These are phyloP conservation scores for Cuculus canorus DNA, from an alignment of 2,797 vertebrate species.

Conservation along the genomic window DNA sequence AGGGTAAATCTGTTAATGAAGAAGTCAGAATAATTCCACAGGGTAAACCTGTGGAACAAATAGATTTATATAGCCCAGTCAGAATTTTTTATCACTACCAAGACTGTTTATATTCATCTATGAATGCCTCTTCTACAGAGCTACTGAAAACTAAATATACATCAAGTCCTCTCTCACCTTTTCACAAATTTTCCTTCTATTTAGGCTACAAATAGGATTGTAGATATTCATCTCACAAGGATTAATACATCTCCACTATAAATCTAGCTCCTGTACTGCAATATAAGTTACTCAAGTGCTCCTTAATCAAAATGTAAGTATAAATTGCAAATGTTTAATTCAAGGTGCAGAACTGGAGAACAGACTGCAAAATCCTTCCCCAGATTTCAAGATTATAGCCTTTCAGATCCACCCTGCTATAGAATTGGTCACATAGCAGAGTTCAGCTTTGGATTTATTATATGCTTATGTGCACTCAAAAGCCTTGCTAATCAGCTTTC, in stretches of 20 bases:
- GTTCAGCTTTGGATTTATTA: conserved; percentile 35
- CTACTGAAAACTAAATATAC: background rate
- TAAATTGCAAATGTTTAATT: conserved; percentile 26
- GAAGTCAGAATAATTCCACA: background rate
- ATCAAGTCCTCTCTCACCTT: background rate
- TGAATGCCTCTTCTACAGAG: background rate
- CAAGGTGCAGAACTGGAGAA: conserved; percentile 9
- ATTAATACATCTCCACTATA: background rate
- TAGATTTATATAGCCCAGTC: background rate
- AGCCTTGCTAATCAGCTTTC: conserved; percentile 33
- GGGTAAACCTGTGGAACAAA: background rate
- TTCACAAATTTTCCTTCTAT: background rate
- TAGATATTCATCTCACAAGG: background rate
- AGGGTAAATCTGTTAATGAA: background rate
- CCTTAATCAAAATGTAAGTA: background rate
- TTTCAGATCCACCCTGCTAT: conserved; percentile 21
- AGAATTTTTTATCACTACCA: background rate
- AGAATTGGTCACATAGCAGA: background rate
- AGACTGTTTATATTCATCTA: background rate
- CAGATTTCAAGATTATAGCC: background rate
- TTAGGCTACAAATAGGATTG: background rate
- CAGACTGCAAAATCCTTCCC: background rate
- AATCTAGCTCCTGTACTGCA: background rate
- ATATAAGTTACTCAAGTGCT: background rate
- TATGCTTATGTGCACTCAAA: background rate